These are phyloP conservation scores for Semotilus atromaculatus DNA, from an alignment of 2,797 vertebrate species.

Conservation along the genomic window DNA sequence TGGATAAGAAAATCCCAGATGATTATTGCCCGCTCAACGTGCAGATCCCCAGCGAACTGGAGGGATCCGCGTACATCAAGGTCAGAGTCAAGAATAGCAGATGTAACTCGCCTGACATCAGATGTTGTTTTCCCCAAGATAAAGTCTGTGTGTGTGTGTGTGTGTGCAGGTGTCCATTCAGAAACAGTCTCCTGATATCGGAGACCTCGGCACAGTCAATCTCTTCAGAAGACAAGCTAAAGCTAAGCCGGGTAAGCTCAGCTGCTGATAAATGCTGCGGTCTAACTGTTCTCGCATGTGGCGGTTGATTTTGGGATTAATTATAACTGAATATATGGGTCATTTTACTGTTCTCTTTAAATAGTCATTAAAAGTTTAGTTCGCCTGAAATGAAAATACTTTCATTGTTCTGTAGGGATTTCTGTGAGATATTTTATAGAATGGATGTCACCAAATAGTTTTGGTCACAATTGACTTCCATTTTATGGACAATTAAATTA, in stretches of 20 bases:
- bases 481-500: background rate
- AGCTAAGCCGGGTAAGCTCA: slow-evolving; percentile 81
- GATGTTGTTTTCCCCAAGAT: background rate
- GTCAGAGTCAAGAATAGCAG: slow-evolving; percentile 66
- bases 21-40: slow-evolving; percentile 96
- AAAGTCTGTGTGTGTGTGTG: background rate
- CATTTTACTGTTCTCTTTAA: background rate
- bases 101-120: background rate
- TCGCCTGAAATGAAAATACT: background rate
- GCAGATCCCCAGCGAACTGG: slow-evolving; percentile 96
- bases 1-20: slow-evolving; percentile 97
- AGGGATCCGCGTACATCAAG: slow-evolving; percentile 97
- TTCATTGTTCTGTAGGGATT: background rate
- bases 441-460: background rate
- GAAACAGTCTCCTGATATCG: slow-evolving; percentile 96
- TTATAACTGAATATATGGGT: background rate
- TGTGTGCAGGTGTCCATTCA: slow-evolving; percentile 92
- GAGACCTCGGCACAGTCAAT: slow-evolving; percentile 93
- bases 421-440: background rate
- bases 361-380: background rate
- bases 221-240: slow-evolving; percentile 92
- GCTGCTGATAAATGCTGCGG: background rate
- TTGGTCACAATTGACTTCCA: no score
- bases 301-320: no score
- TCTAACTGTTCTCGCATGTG: no score